phyloP scores from a whole-genome alignment of 2,797 vertebrate species.

The Eremophila alpestris region DNA sequence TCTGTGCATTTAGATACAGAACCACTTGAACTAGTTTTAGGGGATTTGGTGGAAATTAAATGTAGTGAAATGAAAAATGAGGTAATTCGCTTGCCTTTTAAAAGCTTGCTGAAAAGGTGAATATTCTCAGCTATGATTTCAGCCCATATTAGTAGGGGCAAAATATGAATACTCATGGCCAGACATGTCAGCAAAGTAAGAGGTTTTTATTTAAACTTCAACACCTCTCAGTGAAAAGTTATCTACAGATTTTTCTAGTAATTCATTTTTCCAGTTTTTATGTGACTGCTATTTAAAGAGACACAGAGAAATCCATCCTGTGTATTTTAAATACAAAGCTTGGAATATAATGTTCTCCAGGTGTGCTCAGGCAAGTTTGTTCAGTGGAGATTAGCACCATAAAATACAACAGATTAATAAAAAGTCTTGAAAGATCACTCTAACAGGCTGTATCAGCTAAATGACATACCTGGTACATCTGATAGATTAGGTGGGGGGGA shows the following conservation, averaged over 20 bases:
- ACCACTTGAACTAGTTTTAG: not conserved
- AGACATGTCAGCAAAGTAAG: not conserved
- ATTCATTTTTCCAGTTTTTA: not conserved
- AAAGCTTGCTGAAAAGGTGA: not conserved
- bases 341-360: not conserved
- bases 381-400: not conserved
- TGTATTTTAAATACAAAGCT: not conserved
- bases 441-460: not conserved
- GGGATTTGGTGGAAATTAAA: not conserved
- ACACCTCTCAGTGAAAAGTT: not conserved
- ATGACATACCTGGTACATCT: not conserved
- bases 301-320: not conserved
- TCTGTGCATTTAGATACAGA: not conserved
- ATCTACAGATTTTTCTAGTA: not conserved
- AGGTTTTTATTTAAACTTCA: not conserved
- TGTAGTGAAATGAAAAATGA: not conserved
- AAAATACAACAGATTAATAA: not conserved
- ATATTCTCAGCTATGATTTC: not conserved
- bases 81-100: not conserved
- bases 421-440: not conserved
- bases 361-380: not conserved
- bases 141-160: not conserved
- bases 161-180: not conserved
- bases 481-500: not conserved
- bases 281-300: not conserved